Conservation (phyloP, 2,888 invertebrate genomes). For the Trichogramma evanescens region DNA sequence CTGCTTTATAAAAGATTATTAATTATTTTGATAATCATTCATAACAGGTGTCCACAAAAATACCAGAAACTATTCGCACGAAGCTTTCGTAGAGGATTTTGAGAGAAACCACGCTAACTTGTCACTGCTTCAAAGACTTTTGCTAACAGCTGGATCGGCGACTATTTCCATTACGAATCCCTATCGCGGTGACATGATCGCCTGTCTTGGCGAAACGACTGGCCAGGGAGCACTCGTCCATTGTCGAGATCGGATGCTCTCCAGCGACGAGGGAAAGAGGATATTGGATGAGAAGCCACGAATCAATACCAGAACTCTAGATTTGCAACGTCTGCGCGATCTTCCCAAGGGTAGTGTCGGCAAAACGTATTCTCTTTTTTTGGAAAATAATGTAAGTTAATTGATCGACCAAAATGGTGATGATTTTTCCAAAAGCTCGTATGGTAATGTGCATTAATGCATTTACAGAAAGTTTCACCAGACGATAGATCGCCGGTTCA, state of each 20-base stretch:
- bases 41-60: slow-evolving; percentile 1
- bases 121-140: slow-evolving; percentile 64
- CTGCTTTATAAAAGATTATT: slow-evolving; percentile 7
- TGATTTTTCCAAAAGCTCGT: slow-evolving; percentile 8
- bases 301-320: slow-evolving; percentile 76
- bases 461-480: slow-evolving; percentile 72
- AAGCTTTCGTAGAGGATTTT: slow-evolving; percentile 58
- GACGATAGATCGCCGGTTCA: slow-evolving; percentile 85
- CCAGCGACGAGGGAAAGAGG: slow-evolving; percentile 67
- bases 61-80: slow-evolving; percentile 32
- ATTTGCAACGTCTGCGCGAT: slow-evolving; percentile 61
- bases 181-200: slow-evolving; percentile 82
- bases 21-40: not conserved
- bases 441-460: not conserved
- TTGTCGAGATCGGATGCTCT: slow-evolving; percentile 70
- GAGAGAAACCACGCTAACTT: slow-evolving; percentile 59
- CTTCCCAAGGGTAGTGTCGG: slow-evolving; percentile 81
- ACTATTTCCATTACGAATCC: slow-evolving; percentile 76
- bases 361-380: slow-evolving; percentile 75
- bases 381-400: slow-evolving; percentile 63
- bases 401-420: not conserved
- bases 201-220: slow-evolving; percentile 88
- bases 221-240: slow-evolving; percentile 62
- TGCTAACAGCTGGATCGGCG: slow-evolving; percentile 84
- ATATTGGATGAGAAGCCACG: slow-evolving; percentile 75